Conservation (phyloP, 2,888 invertebrate genomes). For the Conus canariensis region DNA sequence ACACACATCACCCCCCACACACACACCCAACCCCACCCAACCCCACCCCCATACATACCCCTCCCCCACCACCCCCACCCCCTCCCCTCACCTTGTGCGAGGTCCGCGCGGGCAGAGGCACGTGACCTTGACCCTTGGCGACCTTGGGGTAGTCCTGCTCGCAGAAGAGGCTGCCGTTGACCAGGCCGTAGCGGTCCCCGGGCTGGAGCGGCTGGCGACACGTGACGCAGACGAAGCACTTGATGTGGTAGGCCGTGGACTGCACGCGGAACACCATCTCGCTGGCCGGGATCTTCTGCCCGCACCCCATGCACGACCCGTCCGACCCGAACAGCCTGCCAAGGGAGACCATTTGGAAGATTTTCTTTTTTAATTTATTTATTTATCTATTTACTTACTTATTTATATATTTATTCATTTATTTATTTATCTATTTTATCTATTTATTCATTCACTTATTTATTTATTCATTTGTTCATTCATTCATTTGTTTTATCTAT, state of each 20-base stretch:
- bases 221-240: conserved; percentile 95
- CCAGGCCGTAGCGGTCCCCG: conserved; percentile 95
- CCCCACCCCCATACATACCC: neutral
- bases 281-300: conserved; percentile 93
- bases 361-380: too few relatives aligned
- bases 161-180: conserved; percentile 93
- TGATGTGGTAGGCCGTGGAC: conserved; percentile 91
- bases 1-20: neutral
- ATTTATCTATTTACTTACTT: too few relatives aligned
- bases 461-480: too few relatives aligned
- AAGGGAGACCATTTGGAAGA: too few relatives aligned
- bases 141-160: conserved; percentile 95
- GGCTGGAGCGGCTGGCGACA: conserved; percentile 92
- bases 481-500: too few relatives aligned
- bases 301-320: conserved; percentile 94
- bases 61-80: neutral
- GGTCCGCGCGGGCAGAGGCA: conserved; percentile 61
- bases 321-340: conserved; percentile 93
- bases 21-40: neutral
- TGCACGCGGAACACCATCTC: conserved; percentile 94
- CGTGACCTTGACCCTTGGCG: conserved; percentile 80
- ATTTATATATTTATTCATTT: too few relatives aligned
- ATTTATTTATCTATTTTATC: too few relatives aligned
- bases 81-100: conserved; percentile 66
- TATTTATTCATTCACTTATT: too few relatives aligned